Evolutionary conservation across 2,797 vertebrate genomes (phyloP).

Genomic region (Selene dorsalis): DNA sequence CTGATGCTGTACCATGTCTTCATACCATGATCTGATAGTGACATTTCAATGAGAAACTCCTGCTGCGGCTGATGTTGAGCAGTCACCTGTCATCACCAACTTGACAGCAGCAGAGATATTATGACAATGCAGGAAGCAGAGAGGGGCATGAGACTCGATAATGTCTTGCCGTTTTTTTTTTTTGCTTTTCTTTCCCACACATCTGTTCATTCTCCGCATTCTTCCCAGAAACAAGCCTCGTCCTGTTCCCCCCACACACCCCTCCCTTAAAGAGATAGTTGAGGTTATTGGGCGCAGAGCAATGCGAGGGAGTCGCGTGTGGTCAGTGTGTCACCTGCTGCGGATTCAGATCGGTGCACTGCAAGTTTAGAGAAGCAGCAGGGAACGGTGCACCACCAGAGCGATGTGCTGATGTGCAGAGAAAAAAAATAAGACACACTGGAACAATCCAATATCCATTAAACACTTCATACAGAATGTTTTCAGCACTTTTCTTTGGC

Average conservation of each 20-base stretch:
- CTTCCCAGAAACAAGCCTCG: constrained; percentile 40
- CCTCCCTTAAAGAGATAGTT: too few species aligned
- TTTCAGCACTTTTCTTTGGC: too few species aligned
- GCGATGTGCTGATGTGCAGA: too few species aligned
- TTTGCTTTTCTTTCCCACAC: neutral
- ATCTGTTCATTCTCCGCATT: constrained; percentile 57
- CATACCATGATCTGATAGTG: constrained; percentile 20
- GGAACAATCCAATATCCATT: too few species aligned
- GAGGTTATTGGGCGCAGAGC: too few species aligned
- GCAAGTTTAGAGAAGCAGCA: too few species aligned
- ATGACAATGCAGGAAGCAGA: constrained; percentile 61
- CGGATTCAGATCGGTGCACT: too few species aligned
- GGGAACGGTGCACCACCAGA: too few species aligned
- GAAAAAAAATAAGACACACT: too few species aligned
- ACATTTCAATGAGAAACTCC: constrained; percentile 38
- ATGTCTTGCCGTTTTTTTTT: neutral
- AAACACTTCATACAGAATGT: too few species aligned
- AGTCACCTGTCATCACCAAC: constrained; percentile 2
- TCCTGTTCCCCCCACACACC: constrained; percentile 29
- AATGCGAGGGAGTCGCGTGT: too few species aligned
- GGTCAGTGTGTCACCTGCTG: too few species aligned
- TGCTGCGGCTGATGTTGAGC: constrained; percentile 1
- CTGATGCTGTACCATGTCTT: neutral
- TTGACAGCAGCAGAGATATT: constrained; percentile 40
- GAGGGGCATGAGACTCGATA: constrained; percentile 29